These are phyloP conservation scores for Cephalopterus ornatus DNA, from an alignment of 2,113 vertebrate genomes.

Conservation along the genomic window DNA sequence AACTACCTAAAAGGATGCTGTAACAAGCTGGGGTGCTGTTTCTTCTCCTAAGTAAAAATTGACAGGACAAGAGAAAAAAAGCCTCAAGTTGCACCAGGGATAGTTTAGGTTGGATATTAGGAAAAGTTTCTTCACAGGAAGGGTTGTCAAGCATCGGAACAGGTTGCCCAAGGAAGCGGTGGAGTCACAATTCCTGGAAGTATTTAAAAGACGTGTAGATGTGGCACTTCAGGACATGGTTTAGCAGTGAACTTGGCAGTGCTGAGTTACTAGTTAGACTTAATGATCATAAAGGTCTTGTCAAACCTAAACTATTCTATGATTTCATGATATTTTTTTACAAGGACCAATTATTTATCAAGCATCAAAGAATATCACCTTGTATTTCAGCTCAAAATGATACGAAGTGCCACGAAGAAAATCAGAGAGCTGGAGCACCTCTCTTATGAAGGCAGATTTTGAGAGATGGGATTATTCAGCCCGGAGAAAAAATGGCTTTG, in stretches of 20 bases:
- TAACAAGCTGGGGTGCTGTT: neutral
- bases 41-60: neutral
- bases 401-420: neutral
- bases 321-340: neutral
- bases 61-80: neutral
- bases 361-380: neutral
- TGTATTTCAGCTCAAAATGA: neutral
- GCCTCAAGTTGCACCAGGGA: neutral
- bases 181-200: neutral
- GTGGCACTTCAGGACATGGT: neutral
- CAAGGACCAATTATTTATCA: neutral
- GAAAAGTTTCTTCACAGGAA: neutral
- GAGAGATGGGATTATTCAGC: neutral
- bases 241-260: neutral
- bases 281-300: neutral
- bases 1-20: neutral
- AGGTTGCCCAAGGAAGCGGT: neutral
- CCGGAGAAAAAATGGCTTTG: neutral
- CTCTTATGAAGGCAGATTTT: neutral
- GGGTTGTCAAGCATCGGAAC: neutral
- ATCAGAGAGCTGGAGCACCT: neutral
- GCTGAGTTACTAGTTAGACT: rapidly evolving
- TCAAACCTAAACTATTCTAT: neutral
- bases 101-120: neutral
- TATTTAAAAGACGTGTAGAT: neutral